A percentile compares a stretch with the other conserved stretches of the same genome.
Evolutionary conservation across 2,797 vertebrate species (phyloP).

Genomic region (Petrocephalus schoutedeni): DNA sequence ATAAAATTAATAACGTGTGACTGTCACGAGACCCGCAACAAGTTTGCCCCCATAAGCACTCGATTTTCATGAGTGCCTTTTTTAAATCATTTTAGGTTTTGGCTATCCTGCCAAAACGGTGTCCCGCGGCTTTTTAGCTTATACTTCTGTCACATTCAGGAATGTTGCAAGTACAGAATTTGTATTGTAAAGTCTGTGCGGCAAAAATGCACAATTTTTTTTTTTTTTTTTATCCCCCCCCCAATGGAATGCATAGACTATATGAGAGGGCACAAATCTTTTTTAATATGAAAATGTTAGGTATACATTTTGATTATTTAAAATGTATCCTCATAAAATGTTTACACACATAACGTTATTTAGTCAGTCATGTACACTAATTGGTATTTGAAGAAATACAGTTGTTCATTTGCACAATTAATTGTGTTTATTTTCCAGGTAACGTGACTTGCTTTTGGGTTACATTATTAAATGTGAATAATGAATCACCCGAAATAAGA

Average conservation of each 20-base stretch:
- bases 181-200: background rate
- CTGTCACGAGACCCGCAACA: background rate
- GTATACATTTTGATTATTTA: background rate
- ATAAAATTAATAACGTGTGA: background rate
- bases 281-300: background rate
- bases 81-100: background rate
- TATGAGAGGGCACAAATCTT: background rate
- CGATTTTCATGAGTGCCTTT: background rate
- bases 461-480: background rate
- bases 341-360: background rate
- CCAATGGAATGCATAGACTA: background rate
- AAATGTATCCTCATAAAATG: background rate
- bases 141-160: background rate
- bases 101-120: background rate
- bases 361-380: background rate
- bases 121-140: background rate
- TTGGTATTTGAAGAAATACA: conserved; percentile 2
- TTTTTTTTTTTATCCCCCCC: background rate
- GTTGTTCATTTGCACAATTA: background rate
- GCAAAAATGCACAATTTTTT: background rate
- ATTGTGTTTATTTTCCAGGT: background rate
- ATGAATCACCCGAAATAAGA: background rate
- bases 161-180: background rate
- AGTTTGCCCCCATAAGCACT: background rate
- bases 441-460: background rate